phyloP scores from a whole-genome alignment of 1,140 invertebrate genomes.

The Ostrea denselamellosa region DNA sequence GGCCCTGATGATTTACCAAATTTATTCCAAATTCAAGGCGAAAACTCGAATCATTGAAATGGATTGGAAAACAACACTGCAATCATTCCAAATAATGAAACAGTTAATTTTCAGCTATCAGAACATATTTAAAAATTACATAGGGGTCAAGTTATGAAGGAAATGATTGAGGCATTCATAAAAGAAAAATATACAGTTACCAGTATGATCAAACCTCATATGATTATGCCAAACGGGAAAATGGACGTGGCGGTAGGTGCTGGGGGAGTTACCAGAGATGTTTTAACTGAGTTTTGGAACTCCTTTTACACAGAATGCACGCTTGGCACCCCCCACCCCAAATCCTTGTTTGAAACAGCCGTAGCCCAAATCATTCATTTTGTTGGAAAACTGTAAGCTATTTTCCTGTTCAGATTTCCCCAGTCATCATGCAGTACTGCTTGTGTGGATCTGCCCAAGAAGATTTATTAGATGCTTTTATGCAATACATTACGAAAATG shows the following conservation, averaged over 20 bases:
- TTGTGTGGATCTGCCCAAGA: conserved; percentile 44
- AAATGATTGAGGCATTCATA: too few species aligned
- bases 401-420: conserved; percentile 54
- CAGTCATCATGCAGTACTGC: conserved; percentile 49
- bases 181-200: conserved; percentile 12
- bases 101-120: too few species aligned
- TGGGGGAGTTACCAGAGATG: too few species aligned
- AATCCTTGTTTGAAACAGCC: conserved; percentile 55
- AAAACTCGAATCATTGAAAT: background rate
- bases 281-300: too few species aligned
- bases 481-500: conserved; percentile 51
- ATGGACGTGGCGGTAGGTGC: conserved; percentile 54
- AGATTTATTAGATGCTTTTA: too few species aligned
- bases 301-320: conserved; percentile 56
- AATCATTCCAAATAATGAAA: too few species aligned
- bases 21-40: background rate
- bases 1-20: background rate
- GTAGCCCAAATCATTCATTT: conserved; percentile 53
- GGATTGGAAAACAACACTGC: too few species aligned
- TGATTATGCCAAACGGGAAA: conserved; percentile 55
- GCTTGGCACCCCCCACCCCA: conserved; percentile 43
- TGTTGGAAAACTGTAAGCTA: conserved; percentile 51
- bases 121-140: too few species aligned
- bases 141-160: too few species aligned
- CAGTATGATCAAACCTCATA: conserved; percentile 37